Conservation (phyloP, 2,113 vertebrate species). For the Scopus umbretta region DNA sequence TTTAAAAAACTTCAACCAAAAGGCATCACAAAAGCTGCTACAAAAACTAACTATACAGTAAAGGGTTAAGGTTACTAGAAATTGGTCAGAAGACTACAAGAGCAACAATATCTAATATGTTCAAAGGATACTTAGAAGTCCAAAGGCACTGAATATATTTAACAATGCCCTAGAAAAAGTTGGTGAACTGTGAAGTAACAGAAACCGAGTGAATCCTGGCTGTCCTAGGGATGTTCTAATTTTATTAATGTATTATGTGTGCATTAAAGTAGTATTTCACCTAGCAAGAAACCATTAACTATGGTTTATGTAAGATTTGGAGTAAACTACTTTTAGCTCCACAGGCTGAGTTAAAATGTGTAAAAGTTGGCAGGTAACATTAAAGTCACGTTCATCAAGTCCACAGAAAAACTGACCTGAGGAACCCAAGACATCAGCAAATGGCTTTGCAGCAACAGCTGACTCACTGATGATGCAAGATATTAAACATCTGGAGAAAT, state of each 20-base stretch:
- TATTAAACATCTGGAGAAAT: not conserved
- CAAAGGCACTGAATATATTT: not conserved
- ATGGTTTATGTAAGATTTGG: not conserved
- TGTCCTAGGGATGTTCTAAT: not conserved
- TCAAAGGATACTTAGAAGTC: not conserved
- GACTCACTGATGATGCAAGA: not conserved
- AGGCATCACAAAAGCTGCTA: not conserved
- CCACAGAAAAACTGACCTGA: not conserved
- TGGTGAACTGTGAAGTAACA: not conserved
- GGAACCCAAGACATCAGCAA: not conserved
- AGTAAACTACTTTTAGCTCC: not conserved
- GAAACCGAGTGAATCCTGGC: not conserved
- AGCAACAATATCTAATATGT: not conserved
- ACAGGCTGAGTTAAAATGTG: not conserved
- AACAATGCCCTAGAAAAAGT: not conserved
- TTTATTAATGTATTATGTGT: too few species aligned
- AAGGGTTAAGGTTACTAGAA: not conserved
- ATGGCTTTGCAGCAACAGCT: not conserved
- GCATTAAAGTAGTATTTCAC: not conserved
- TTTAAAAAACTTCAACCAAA: not conserved
- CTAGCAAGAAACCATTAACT: not conserved
- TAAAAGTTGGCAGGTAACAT: not conserved
- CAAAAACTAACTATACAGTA: not conserved
- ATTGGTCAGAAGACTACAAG: not conserved
- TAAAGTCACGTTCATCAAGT: not conserved